These are phyloP conservation scores for Streptopelia turtur DNA, from an alignment of 2,797 vertebrate genomes.

Conservation along the genomic window DNA sequence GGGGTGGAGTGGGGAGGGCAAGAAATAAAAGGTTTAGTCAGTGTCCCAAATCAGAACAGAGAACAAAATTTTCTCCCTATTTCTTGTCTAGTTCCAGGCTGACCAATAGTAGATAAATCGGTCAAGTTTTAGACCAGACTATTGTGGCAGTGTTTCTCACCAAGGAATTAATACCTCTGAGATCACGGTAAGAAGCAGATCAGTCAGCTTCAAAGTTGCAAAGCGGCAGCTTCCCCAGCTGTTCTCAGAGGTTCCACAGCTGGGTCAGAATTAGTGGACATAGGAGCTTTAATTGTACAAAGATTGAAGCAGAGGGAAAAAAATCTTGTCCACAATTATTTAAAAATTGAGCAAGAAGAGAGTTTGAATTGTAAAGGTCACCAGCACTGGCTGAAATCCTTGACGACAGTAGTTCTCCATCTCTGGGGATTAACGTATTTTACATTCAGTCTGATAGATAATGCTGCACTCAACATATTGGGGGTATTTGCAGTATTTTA, in stretches of 20 bases:
- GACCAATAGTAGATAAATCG: neutral
- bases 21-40: neutral
- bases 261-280: neutral
- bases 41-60: neutral
- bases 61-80: neutral
- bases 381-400: neutral
- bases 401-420: neutral
- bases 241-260: neutral
- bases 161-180: neutral
- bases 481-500: neutral
- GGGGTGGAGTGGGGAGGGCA: too few relatives aligned
- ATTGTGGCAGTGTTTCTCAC: neutral
- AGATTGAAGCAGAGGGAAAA: accelerated
- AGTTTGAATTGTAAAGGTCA: neutral
- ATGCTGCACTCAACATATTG: neutral
- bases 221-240: neutral
- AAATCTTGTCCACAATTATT: neutral
- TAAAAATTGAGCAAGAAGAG: neutral
- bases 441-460: neutral
- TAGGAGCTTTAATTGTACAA: neutral
- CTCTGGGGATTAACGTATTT: neutral
- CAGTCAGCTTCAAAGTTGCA: neutral
- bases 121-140: neutral
- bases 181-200: neutral
- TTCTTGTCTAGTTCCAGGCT: neutral